Evolutionary conservation across 2,113 vertebrate species (phyloP).

Genomic region (Willisornis vidua): DNA sequence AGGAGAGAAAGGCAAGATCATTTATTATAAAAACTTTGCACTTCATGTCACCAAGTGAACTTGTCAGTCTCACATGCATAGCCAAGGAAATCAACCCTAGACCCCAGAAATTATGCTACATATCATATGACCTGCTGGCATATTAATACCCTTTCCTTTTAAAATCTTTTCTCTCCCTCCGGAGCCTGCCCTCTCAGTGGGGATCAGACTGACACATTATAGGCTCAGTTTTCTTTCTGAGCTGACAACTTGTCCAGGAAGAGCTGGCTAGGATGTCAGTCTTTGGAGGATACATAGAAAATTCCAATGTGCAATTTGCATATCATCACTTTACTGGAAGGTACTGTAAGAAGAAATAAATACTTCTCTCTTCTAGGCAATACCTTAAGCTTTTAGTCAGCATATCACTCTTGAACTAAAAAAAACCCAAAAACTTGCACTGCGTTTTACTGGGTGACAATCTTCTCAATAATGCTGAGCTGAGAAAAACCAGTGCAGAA

Average conservation of each 20-base stretch:
- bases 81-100: slow-evolving; percentile 53
- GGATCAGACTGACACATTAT: slow-evolving; percentile 62
- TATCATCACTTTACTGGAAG: slow-evolving; percentile 42
- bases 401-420: not conserved
- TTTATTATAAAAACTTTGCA: slow-evolving; percentile 25
- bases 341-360: not conserved
- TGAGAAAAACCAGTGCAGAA: not conserved
- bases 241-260: slow-evolving; percentile 43
- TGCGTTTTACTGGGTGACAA: not conserved
- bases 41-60: slow-evolving; percentile 32
- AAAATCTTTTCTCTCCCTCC: slow-evolving; percentile 52
- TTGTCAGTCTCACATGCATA: slow-evolving; percentile 33
- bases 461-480: not conserved
- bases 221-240: slow-evolving; percentile 60
- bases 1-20: not conserved
- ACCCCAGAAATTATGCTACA: slow-evolving; percentile 28
- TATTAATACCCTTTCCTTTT: slow-evolving; percentile 69
- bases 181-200: slow-evolving; percentile 42
- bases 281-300: slow-evolving; percentile 49
- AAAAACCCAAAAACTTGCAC: not conserved
- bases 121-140: slow-evolving; percentile 54
- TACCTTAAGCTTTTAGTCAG: not conserved
- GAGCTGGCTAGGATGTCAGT: slow-evolving; percentile 39
- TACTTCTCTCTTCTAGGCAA: not conserved
- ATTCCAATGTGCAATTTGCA: slow-evolving; percentile 60